Conservation (phyloP, 2,797 vertebrate genomes). For the Halcyon smyrnensis region DNA sequence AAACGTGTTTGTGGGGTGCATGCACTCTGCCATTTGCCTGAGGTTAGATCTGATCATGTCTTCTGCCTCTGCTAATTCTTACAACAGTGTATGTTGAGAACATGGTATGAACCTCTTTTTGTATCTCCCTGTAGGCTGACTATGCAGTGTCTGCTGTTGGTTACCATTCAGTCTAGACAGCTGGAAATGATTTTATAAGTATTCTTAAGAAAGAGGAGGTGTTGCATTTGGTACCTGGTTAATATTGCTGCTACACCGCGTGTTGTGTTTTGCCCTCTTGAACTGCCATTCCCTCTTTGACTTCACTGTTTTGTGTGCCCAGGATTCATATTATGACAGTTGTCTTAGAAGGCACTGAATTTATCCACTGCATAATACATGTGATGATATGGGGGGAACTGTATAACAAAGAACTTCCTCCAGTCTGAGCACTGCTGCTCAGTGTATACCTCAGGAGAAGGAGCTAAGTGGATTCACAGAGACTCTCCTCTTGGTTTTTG, state of each 20-base stretch:
- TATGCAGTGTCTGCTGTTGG: background rate
- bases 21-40: fast-evolving
- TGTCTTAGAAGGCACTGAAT: background rate
- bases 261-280: background rate
- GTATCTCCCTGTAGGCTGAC: background rate
- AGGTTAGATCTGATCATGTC: background rate
- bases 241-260: fast-evolving
- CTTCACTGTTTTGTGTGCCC: background rate
- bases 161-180: background rate
- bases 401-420: background rate
- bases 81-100: background rate
- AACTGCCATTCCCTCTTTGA: background rate
- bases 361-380: background rate
- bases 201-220: background rate
- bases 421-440: background rate
- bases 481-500: background rate
- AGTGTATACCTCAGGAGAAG: background rate
- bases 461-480: background rate
- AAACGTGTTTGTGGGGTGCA: fast-evolving
- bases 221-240: background rate
- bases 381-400: background rate
- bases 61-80: background rate
- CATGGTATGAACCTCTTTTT: background rate
- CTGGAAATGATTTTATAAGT: background rate
- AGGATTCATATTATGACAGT: background rate